Evolutionary conservation across 2,797 vertebrate species (phyloP).

Genomic region (Tenualosa thibaudeaui): DNA sequence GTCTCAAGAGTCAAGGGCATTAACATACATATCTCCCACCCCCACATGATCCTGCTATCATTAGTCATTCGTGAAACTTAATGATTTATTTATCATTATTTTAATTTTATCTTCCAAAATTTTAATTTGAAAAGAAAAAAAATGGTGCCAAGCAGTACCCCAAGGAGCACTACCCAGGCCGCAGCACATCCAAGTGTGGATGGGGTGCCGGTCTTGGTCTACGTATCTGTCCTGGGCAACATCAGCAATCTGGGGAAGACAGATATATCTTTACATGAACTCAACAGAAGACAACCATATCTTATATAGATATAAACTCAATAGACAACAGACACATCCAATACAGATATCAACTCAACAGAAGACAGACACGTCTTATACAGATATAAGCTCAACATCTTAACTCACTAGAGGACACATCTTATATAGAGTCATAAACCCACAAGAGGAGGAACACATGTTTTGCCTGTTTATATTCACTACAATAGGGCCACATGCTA

Average conservation of each 20-base stretch:
- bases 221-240: neutral
- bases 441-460: too few relatives aligned
- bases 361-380: too few relatives aligned
- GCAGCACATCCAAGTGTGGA: neutral
- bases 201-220: neutral
- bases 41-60: slow-evolving; percentile 24
- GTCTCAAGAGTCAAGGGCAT: neutral
- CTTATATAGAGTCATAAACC: too few relatives aligned
- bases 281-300: too few relatives aligned
- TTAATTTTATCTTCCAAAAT: slow-evolving; percentile 27
- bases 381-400: too few relatives aligned
- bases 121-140: slow-evolving; percentile 14
- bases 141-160: neutral
- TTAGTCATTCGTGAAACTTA: slow-evolving; percentile 24
- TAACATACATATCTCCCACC: neutral
- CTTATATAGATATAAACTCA: too few relatives aligned
- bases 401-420: too few relatives aligned
- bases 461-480: neutral
- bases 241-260: neutral
- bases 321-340: too few relatives aligned
- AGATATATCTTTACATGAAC: neutral
- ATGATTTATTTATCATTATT: slow-evolving; percentile 5
- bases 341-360: too few relatives aligned
- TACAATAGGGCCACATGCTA: neutral
- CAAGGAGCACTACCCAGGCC: neutral